Base-by-base conservation (phyloP, 2,888 invertebrate species). In the Eudasyphora cyanicolor region DNA sequence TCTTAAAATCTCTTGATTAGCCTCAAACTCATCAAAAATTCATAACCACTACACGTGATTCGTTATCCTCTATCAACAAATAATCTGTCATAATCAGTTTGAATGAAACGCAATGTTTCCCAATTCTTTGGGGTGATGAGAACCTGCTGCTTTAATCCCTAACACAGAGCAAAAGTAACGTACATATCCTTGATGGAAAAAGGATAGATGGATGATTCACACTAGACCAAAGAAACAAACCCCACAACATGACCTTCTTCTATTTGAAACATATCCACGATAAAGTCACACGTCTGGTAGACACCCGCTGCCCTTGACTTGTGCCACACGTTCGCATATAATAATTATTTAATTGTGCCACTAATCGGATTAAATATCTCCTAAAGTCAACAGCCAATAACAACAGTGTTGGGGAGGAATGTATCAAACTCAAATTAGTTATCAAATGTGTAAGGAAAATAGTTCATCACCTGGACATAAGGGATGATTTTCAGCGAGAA, bases 341-440 rank as follows among this genome's bases (percentile, higher is more conserved):
- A n/a, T 87, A 86, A 67, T n/a, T 21, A 21, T 38, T 38, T 67
- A 67, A 87, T 86, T 87, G 87, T 84, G 86, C 86, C 87, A 85
- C 87, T 90, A 90, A 90, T 86, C 87, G 86, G 90, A 87, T 90
- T 90, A 89, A 86, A 78, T 81, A 69, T 81, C 81, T 84, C 73
- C 74, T 83, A 83, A 87, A 83, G 85, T n/a, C 86, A 88, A 85
- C 85, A 87, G 86, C 85, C 76, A 84, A 82, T 74, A 85, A 70
- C 75, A 71, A 24, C 73, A 45, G 24, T 19, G 42, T 38, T 54
- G 54, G 14, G 19, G 74, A 54, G n/a, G 64, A 78, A 75, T 79
- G 86, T 84, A 89, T 90, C 87, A 90, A 89, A 88, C 89, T 88
- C 89, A 89, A 90, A 89, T 89, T 89, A 89, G 89, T 87, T 86